Conservation (phyloP, 2,797 vertebrate species). For the Mormyrops boulengeri region DNA sequence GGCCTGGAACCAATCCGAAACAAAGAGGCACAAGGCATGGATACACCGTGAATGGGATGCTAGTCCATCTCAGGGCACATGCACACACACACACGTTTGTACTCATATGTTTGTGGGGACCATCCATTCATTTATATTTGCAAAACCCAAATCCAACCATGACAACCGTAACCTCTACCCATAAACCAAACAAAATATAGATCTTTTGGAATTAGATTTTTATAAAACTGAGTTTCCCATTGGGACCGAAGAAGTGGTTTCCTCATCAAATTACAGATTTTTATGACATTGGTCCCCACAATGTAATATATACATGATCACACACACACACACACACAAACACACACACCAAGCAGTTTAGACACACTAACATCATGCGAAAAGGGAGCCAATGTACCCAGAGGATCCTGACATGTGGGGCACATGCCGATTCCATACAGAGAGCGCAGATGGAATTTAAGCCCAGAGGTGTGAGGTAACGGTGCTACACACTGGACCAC, state of each 20-base stretch:
- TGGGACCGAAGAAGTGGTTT: not conserved
- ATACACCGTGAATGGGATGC: not conserved
- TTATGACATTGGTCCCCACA: not conserved
- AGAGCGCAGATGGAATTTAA: not conserved
- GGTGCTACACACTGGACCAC: not conserved
- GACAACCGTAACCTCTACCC: not conserved
- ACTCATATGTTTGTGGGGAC: not conserved
- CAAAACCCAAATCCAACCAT: not conserved
- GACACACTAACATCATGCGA: not conserved
- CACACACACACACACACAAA: not conserved
- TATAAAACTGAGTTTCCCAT: not conserved
- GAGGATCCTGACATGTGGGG: not conserved
- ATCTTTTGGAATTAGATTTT: not conserved
- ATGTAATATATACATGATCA: not conserved
- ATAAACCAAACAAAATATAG: not conserved
- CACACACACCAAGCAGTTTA: not conserved
- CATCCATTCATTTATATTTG: not conserved
- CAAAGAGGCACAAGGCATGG: not conserved
- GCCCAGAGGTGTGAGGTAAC: not conserved
- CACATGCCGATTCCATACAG: not conserved
- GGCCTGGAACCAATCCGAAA: not conserved
- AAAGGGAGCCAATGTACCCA: not conserved
- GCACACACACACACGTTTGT: not conserved
- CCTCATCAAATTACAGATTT: not conserved
- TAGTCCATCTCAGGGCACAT: not conserved